These are phyloP conservation scores for Anser cygnoides DNA, from an alignment of 2,113 vertebrate genomes.

Conservation along the genomic window DNA sequence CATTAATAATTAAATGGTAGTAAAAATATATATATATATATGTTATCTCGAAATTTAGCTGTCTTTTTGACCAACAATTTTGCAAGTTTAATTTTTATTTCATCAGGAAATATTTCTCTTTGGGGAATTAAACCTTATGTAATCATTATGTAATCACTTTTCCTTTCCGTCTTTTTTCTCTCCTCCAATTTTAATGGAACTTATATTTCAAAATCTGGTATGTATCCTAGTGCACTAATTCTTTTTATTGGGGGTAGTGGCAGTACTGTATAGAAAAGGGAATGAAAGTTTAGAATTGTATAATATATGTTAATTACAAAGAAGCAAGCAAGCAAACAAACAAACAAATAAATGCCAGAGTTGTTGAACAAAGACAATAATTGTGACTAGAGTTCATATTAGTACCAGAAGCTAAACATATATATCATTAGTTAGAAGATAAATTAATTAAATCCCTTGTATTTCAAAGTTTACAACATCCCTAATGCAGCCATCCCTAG, in stretches of 20 bases:
- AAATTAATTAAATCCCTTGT: neutral
- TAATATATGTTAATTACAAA: accelerated
- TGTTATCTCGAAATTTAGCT: neutral
- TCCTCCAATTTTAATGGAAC: neutral
- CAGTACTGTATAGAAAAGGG: neutral
- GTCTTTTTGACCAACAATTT: neutral
- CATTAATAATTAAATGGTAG: neutral
- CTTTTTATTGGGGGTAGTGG: neutral
- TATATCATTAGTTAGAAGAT: neutral
- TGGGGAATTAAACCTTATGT: neutral
- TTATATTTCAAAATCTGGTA: neutral
- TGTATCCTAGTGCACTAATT: neutral
- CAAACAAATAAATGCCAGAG: neutral
- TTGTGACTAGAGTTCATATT: neutral
- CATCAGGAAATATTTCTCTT: neutral
- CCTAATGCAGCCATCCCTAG: neutral
- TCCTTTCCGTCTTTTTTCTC: neutral
- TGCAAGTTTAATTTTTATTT: neutral
- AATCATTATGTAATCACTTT: neutral
- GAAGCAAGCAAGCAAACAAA: neutral
- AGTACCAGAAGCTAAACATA: neutral
- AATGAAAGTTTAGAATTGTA: neutral
- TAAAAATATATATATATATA: neutral
- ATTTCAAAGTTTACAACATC: neutral
- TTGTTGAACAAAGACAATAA: neutral